phyloP scores from a whole-genome alignment of 2,888 invertebrate species.

The Caenorhabditis becei region DNA sequence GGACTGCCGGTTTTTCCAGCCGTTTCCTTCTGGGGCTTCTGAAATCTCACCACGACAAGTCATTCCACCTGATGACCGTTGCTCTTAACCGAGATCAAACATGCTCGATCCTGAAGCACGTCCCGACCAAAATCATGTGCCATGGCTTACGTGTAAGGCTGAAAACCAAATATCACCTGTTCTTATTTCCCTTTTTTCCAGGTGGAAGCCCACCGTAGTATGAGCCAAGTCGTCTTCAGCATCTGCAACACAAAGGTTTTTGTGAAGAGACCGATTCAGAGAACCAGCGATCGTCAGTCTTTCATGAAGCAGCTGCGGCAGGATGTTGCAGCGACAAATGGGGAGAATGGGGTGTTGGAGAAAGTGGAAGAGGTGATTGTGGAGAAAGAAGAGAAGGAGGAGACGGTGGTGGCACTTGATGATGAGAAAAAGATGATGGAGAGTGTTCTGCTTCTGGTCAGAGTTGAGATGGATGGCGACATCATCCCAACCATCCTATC shows the following conservation, averaged over 20 bases:
- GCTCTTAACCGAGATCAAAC: constrained; percentile 38
- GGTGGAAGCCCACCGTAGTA: constrained; percentile 62
- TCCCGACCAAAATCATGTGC: constrained; percentile 52
- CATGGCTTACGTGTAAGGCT: constrained; percentile 48
- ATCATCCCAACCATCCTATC: constrained; percentile 61
- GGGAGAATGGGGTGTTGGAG: constrained; percentile 23
- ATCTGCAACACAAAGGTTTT: constrained; percentile 57
- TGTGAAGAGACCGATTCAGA: constrained; percentile 29
- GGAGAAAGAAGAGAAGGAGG: constrained; percentile 24
- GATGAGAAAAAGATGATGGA: constrained; percentile 55
- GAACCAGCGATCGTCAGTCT: constrained; percentile 48
- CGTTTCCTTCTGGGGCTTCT: constrained; percentile 53
- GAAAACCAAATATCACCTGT: constrained; percentile 14
- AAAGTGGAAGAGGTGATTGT: constrained; percentile 39
- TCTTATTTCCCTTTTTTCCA: no score
- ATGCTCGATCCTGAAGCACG: constrained; percentile 50
- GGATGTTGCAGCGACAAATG: constrained; percentile 33
- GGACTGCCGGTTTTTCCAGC: constrained; percentile 14
- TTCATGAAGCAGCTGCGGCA: constrained; percentile 59
- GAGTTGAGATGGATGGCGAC: constrained; percentile 51
- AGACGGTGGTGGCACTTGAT: not conserved
- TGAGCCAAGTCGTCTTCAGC: constrained; percentile 63
- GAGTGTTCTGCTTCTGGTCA: constrained; percentile 56
- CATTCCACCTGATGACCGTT: constrained; percentile 59
- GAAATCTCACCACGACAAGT: constrained; percentile 57